Conservation (phyloP, 2,113 vertebrate genomes). For the Aptenodytes patagonicus region DNA sequence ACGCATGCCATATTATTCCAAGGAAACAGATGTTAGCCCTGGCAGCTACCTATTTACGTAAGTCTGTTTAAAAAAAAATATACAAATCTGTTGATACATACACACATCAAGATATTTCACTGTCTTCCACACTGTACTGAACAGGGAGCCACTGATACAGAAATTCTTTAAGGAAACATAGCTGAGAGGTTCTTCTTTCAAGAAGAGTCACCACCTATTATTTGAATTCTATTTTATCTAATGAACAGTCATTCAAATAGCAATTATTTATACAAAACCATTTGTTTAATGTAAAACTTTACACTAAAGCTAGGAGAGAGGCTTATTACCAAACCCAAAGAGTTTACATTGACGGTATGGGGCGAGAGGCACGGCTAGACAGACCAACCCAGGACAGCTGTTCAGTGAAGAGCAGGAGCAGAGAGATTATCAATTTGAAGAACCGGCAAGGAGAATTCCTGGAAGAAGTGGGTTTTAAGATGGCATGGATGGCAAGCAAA, state of each 20-base stretch:
- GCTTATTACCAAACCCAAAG: not conserved
- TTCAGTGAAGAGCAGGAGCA: not conserved
- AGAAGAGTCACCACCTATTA: not conserved
- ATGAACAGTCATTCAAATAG: not conserved
- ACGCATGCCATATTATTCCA: not conserved
- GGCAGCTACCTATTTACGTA: not conserved
- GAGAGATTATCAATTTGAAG: not conserved
- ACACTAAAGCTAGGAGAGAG: not conserved
- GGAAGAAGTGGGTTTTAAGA: not conserved
- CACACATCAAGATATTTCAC: not conserved
- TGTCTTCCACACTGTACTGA: not conserved
- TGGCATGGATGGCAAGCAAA: not conserved
- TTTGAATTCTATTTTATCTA: not conserved
- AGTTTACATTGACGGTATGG: no score
- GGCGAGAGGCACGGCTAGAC: not conserved
- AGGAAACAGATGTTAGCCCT: not conserved
- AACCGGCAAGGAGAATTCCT: not conserved
- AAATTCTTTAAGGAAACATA: not conserved
- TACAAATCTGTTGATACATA: not conserved
- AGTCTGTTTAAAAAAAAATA: accelerated
- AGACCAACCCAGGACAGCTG: accelerated
- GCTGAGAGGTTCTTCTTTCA: not conserved
- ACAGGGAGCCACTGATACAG: not conserved
- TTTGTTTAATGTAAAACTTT: not conserved
- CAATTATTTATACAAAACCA: not conserved